A percentile compares a stretch with the other conserved stretches of the same genome.
phyloP scores from a whole-genome alignment of 1,140 invertebrate genomes.

The Neodiprion virginianus region DNA sequence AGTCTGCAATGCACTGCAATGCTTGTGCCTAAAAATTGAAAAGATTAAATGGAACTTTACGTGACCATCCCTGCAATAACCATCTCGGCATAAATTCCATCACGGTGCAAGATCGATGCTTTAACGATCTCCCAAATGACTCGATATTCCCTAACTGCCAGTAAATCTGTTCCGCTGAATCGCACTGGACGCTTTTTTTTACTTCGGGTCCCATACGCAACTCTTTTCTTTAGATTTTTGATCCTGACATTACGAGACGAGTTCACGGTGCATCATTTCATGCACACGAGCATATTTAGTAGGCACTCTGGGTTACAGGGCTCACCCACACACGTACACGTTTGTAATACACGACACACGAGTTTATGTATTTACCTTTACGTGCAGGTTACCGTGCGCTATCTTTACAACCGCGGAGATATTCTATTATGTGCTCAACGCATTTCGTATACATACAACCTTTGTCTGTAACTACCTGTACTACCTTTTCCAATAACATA shows the following conservation, averaged over 20 bases:
- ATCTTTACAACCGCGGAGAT: background rate
- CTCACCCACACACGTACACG: background rate
- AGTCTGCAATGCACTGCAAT: background rate
- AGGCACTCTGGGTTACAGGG: background rate
- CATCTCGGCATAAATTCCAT: background rate
- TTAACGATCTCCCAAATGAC: too few species aligned
- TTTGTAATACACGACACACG: background rate
- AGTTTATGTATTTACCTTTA: constrained; percentile 3
- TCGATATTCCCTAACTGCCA: background rate
- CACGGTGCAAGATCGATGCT: too few species aligned
- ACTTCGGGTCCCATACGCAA: too few species aligned
- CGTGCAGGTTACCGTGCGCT: background rate
- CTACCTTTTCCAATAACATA: background rate
- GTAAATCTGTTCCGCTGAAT: background rate
- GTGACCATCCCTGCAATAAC: background rate
- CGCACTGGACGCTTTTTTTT: background rate
- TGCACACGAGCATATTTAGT: background rate
- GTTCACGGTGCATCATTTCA: background rate
- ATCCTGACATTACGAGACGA: background rate
- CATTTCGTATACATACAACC: background rate
- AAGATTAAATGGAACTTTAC: background rate
- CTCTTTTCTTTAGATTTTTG: background rate
- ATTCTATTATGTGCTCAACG: constrained; percentile 1
- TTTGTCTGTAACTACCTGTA: background rate
- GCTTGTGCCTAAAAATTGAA: background rate